phyloP scores from a whole-genome alignment of 2,888 invertebrate species.

The Scaptomyza reducta region DNA sequence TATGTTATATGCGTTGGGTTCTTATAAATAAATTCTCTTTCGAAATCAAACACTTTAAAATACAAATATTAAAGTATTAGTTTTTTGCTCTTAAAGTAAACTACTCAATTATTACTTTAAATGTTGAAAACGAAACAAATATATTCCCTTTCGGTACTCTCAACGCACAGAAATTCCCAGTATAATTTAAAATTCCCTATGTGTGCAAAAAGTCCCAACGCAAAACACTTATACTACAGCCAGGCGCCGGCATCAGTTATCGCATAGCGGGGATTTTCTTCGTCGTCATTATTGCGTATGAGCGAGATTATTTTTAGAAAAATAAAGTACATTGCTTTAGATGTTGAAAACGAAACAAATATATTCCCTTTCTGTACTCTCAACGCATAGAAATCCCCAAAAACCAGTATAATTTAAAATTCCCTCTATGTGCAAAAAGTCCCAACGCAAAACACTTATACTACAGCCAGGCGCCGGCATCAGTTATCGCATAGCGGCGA shows the following conservation, averaged over 20 bases:
- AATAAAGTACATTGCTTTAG: constrained; percentile 14
- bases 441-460: neutral
- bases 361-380: too few species aligned
- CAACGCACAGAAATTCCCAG: neutral
- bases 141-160: neutral
- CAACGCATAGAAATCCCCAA: neutral
- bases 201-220: neutral
- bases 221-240: constrained; percentile 1
- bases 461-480: neutral
- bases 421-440: neutral
- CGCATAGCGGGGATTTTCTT: constrained; percentile 7
- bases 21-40: too few species aligned
- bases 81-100: too few species aligned
- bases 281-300: neutral
- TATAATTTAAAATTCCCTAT: neutral
- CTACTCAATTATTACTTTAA: too few species aligned
- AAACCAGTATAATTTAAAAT: neutral
- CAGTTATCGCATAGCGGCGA: constrained; percentile 11
- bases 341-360: too few species aligned
- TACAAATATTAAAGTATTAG: too few species aligned
- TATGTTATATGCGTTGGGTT: neutral
- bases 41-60: too few species aligned
- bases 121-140: too few species aligned
- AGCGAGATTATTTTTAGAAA: constrained; percentile 22
- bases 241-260: neutral